phyloP scores from a whole-genome alignment of 2,888 invertebrate species.

The Fabriciana adippe region DNA sequence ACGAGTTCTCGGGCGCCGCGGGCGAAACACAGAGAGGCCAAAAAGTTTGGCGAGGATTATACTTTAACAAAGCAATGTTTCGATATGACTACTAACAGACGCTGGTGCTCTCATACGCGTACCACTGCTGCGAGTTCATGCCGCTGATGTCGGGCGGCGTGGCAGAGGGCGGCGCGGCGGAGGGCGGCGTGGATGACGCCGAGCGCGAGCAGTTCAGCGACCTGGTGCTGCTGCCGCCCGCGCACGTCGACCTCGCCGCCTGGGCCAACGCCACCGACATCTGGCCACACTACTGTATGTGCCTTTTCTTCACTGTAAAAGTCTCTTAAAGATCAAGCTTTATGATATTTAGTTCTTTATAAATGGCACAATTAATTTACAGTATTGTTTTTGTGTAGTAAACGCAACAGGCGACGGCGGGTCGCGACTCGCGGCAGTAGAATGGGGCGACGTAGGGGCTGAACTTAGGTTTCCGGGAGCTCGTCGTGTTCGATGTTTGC shows the following conservation, averaged over 20 bases:
- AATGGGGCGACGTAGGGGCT: constrained; percentile 42
- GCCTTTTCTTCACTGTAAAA: not conserved
- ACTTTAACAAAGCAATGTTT: too few species aligned
- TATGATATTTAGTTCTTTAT: not conserved
- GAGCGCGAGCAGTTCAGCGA: constrained; percentile 68
- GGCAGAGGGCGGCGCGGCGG: constrained; percentile 56
- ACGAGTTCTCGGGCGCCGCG: too few species aligned
- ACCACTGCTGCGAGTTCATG: constrained; percentile 96
- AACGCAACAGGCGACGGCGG: constrained; percentile 57
- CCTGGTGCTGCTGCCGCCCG: constrained; percentile 69
- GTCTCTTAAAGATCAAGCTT: not conserved
- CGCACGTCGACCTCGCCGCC: constrained; percentile 82
- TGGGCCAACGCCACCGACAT: constrained; percentile 92
- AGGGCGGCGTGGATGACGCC: constrained; percentile 71
- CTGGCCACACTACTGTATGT: constrained; percentile 90
- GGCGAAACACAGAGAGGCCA: too few species aligned
- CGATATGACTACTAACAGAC: constrained; percentile 72
- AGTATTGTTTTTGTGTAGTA: constrained; percentile 45
- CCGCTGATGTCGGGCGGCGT: constrained; percentile 85
- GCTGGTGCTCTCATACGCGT: constrained; percentile 94
- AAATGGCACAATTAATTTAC: not conserved
- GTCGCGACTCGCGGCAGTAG: constrained; percentile 36
- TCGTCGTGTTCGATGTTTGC: constrained; percentile 83
- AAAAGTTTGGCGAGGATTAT: too few species aligned
- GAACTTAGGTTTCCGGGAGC: constrained; percentile 40